phyloP scores from a whole-genome alignment of 2,888 invertebrate genomes.

The Sesia apiformis region DNA sequence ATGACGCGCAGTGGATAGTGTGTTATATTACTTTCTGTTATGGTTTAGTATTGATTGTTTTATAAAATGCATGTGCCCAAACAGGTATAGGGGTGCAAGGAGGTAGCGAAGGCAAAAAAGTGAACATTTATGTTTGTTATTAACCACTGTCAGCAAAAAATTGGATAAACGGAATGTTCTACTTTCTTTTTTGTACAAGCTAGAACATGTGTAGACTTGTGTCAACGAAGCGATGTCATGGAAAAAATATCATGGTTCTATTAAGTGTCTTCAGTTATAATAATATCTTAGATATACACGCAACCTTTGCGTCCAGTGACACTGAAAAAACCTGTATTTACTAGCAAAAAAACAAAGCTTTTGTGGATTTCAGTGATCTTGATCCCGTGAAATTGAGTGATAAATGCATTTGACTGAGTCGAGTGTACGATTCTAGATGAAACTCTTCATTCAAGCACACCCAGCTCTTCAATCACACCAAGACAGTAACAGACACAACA shows the following conservation, averaged over 20 bases:
- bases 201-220: conserved; percentile 18
- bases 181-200: conserved; percentile 31
- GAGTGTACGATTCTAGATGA: conserved; percentile 1
- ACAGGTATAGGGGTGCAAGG: neutral
- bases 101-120: conserved; percentile 23
- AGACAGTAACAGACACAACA: too few species aligned
- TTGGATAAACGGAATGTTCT: conserved; percentile 41
- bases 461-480: too few species aligned
- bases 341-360: conserved; percentile 16
- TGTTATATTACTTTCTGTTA: neutral
- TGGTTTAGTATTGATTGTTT: neutral
- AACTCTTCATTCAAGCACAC: too few species aligned
- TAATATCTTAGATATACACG: conserved; percentile 21
- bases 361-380: conserved; percentile 60
- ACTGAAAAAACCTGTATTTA: conserved; percentile 16
- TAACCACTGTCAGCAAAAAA: conserved; percentile 36
- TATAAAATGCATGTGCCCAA: neutral
- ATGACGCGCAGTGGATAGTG: neutral
- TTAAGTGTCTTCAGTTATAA: too few species aligned
- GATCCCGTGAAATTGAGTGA: conserved; percentile 19
- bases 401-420: neutral
- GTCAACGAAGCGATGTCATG: too few species aligned
- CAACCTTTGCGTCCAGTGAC: conserved; percentile 37
- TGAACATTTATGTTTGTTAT: conserved; percentile 50
- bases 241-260: too few species aligned